Evolutionary conservation across 2,888 invertebrate species (phyloP).

Genomic region (Drosophila rellima): DNA sequence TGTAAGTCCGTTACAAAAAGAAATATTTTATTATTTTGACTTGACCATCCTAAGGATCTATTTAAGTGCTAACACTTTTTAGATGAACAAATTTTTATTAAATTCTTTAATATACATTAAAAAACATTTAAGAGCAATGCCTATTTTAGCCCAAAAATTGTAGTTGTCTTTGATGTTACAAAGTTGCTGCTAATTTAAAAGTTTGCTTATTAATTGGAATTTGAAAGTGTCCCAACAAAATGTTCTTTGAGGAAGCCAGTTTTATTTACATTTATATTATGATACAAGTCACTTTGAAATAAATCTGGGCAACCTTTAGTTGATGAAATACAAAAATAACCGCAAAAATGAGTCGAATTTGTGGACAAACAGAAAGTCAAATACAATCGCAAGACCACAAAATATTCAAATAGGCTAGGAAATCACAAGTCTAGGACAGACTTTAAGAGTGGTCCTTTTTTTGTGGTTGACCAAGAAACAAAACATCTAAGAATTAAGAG

Average conservation of each 20-base stretch:
- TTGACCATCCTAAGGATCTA: too few relatives aligned
- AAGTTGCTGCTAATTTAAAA: conserved; percentile 40
- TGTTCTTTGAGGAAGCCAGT: conserved; percentile 1
- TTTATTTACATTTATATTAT: conserved; percentile 27
- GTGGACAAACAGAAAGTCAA: conserved; percentile 41
- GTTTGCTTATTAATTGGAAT: conserved; percentile 18
- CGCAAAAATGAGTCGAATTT: conserved; percentile 17
- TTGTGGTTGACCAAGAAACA: conserved; percentile 25
- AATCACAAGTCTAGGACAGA: conserved; percentile 19
- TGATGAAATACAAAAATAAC: background rate
- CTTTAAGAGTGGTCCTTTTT: conserved; percentile 38
- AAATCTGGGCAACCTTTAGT: conserved; percentile 10
- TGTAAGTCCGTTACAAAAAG: too few relatives aligned
- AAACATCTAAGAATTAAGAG: conserved; percentile 26
- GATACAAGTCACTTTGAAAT: conserved; percentile 2
- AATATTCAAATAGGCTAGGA: background rate
- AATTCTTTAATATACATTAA: too few relatives aligned
- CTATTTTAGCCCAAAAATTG: conserved; percentile 23
- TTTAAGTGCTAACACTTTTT: too few relatives aligned
- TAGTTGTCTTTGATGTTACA: conserved; percentile 49
- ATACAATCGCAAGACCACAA: conserved; percentile 35
- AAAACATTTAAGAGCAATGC: conserved; percentile 17
- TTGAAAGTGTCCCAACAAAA: background rate
- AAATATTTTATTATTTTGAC: too few relatives aligned
- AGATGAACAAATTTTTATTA: too few relatives aligned